phyloP scores from a whole-genome alignment of 2,797 vertebrate genomes.

The Molossus alvarezi region DNA sequence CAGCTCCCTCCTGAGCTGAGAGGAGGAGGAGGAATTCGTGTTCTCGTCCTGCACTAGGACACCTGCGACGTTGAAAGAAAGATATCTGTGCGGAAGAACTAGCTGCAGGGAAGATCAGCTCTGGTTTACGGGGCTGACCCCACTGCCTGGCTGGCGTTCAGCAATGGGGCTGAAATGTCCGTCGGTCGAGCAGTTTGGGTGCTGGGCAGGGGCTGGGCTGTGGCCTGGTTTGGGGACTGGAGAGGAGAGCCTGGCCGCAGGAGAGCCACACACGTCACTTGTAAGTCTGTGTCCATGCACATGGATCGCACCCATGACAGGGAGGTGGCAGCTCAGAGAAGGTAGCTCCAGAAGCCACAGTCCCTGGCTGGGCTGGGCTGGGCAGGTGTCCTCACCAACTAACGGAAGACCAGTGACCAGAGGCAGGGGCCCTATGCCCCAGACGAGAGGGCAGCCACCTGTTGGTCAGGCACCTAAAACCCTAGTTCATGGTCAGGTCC shows the following conservation, averaged over 20 bases:
- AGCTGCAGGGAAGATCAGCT: not conserved
- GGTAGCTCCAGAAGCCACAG: not conserved
- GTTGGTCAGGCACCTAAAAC: not conserved
- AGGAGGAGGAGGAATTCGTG: not conserved
- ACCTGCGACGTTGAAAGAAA: not conserved
- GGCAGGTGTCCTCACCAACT: not conserved
- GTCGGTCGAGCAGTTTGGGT: not conserved
- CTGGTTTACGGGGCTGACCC: not conserved
- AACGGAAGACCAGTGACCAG: not conserved
- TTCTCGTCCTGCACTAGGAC: not conserved
- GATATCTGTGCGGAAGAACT: not conserved
- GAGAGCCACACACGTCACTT: not conserved
- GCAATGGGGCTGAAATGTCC: too few relatives aligned
- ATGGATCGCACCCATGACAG: fast-evolving
- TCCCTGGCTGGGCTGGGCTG: not conserved
- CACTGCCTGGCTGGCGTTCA: not conserved
- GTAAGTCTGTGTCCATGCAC: fast-evolving
- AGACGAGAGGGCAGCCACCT: not conserved
- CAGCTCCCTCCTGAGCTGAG: not conserved
- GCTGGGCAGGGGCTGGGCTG: not conserved
- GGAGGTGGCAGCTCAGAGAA: not conserved
- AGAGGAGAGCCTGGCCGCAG: not conserved
- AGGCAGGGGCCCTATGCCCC: not conserved
- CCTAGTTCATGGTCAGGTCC: not conserved
- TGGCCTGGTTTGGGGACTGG: not conserved